These are phyloP conservation scores for Argya squamiceps DNA, from an alignment of 2,797 vertebrate species.

Conservation along the genomic window DNA sequence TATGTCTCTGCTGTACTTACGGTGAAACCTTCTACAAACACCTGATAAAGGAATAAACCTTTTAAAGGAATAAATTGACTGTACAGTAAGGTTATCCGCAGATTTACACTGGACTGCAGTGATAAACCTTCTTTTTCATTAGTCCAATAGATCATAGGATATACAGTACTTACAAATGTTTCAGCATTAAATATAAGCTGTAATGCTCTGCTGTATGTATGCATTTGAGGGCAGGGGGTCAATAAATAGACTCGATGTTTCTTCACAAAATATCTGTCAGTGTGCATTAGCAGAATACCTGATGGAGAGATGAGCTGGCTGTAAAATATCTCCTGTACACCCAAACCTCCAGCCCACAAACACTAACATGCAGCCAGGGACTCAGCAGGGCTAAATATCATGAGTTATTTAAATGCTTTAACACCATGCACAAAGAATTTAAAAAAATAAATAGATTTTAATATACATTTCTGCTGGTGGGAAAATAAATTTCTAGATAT, in stretches of 20 bases:
- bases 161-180: conserved; percentile 71
- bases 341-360: neutral
- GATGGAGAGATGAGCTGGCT: conserved; percentile 49
- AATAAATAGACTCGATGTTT: conserved; percentile 62
- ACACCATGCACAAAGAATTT: neutral
- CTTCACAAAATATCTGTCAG: conserved; percentile 58
- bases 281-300: conserved; percentile 56
- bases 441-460: neutral
- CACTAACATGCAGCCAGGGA: neutral
- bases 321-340: conserved; percentile 1
- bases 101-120: conserved; percentile 75
- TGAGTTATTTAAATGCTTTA: neutral
- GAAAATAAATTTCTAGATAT: neutral
- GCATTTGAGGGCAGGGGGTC: conserved; percentile 61
- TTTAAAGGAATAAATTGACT: conserved; percentile 76
- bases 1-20: conserved; percentile 66
- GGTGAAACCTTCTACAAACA: conserved; percentile 69
- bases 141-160: conserved; percentile 77
- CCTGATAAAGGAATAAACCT: conserved; percentile 75
- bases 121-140: conserved; percentile 78
- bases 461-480: neutral
- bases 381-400: neutral
- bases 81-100: conserved; percentile 74
- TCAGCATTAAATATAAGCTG: conserved; percentile 63
- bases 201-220: conserved; percentile 14